These are phyloP conservation scores for Stenodema calcarata DNA, from an alignment of 2,888 invertebrate genomes.

Conservation along the genomic window DNA sequence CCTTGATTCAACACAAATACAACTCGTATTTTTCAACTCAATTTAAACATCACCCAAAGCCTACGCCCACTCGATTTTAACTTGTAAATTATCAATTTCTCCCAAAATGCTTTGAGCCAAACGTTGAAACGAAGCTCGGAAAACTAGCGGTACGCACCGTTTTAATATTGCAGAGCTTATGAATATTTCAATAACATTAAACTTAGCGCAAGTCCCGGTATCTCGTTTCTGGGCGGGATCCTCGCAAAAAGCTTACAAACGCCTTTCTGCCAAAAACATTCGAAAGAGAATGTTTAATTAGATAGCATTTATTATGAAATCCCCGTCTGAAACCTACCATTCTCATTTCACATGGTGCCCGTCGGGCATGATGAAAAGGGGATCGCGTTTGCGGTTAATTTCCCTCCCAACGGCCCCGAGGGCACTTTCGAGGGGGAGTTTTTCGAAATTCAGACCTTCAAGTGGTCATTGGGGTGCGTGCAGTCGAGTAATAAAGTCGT, in stretches of 20 bases:
- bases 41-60: no score
- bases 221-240: neutral
- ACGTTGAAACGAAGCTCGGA: neutral
- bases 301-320: neutral
- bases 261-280: neutral
- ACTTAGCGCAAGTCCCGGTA: neutral
- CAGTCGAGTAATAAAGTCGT: no score
- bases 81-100: no score
- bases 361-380: neutral
- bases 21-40: no score
- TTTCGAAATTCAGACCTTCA: no score
- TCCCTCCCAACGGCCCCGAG: neutral
- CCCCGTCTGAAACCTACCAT: neutral
- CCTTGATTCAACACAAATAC: no score
- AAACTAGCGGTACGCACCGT: neutral
- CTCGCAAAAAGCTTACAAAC: neutral
- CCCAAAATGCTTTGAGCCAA: no score
- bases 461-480: no score
- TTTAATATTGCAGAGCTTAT: neutral
- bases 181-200: neutral
- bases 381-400: neutral
- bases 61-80: no score
- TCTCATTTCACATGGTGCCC: neutral
- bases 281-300: conserved; percentile 15
- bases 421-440: neutral